Conservation (phyloP, 2,113 vertebrate species). For the Bos indicus region DNA sequence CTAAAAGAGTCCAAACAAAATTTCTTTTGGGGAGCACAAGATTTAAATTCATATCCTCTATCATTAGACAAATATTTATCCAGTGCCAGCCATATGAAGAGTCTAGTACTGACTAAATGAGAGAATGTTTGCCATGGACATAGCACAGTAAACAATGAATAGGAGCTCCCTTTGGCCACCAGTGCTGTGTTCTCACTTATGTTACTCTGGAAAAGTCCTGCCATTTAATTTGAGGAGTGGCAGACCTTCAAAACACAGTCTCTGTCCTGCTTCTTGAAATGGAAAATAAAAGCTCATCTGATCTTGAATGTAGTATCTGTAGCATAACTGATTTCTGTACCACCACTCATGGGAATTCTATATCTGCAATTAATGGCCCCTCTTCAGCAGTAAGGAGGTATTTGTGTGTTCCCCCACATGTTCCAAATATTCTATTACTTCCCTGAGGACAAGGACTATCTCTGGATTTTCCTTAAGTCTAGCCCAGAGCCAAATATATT, state of each 20-base stretch:
- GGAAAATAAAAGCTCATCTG: slow-evolving; percentile 12
- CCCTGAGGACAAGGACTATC: slow-evolving; percentile 43
- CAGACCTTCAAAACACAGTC: neutral
- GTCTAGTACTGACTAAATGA: neutral
- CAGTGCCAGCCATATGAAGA: neutral
- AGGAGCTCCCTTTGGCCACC: neutral
- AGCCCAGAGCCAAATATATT: slow-evolving; percentile 35
- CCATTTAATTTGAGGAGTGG: slow-evolving; percentile 13
- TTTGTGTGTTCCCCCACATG: neutral
- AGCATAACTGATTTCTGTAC: neutral
- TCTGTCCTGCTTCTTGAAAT: neutral
- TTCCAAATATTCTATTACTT: slow-evolving; percentile 5
- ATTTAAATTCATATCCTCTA: neutral
- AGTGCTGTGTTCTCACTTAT: neutral
- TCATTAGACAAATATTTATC: neutral
- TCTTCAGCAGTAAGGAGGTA: neutral
- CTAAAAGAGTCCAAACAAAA: neutral
- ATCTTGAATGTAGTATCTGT: neutral
- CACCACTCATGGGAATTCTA: neutral
- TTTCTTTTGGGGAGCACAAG: neutral
- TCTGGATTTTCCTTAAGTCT: slow-evolving; percentile 29
- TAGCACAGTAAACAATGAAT: neutral
- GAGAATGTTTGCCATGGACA: neutral
- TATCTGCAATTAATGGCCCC: neutral
- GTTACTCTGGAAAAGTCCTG: neutral